Evolutionary conservation across 2,888 invertebrate genomes (phyloP).

Genomic region (Pegoplata infirma): DNA sequence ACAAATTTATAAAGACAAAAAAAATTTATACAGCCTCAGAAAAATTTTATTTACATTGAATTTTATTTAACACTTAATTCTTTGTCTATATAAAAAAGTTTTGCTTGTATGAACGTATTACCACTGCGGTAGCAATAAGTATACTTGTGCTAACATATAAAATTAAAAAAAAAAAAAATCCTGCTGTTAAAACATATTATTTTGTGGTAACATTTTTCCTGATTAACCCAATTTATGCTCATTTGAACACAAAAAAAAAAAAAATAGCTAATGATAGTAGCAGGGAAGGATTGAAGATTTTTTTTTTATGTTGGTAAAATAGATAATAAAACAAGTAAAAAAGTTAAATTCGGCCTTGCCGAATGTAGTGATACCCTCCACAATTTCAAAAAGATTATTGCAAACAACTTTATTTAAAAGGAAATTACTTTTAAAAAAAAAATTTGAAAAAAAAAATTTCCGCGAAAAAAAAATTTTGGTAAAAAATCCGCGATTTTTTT

Average conservation of each 20-base stretch:
- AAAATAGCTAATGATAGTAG: not conserved
- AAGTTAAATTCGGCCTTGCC: no score
- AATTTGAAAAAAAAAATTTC: no score
- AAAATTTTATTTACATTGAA: slow-evolving; percentile 5
- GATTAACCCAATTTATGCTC: slow-evolving; percentile 57
- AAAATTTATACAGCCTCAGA: not conserved
- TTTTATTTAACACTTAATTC: slow-evolving; percentile 43
- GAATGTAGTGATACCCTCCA: no score
- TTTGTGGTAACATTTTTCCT: slow-evolving; percentile 58
- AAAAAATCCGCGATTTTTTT: no score
- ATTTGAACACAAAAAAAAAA: slow-evolving; percentile 28
- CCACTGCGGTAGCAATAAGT: slow-evolving; percentile 41
- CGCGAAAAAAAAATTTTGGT: no score
- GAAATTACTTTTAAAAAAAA: no score
- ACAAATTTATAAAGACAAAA: slow-evolving; percentile 3
- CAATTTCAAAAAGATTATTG: no score
- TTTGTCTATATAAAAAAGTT: slow-evolving; percentile 7
- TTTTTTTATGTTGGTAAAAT: not conserved
- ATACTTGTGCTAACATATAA: slow-evolving; percentile 7
- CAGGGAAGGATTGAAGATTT: slow-evolving; percentile 4
- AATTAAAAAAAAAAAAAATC: slow-evolving; percentile 1
- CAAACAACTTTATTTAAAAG: no score
- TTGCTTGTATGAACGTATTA: slow-evolving; percentile 30
- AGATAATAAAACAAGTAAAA: no score
- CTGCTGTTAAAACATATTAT: slow-evolving; percentile 41